Base-by-base conservation (phyloP, 2,113 vertebrate species). In the Platichthys stellatus region DNA sequence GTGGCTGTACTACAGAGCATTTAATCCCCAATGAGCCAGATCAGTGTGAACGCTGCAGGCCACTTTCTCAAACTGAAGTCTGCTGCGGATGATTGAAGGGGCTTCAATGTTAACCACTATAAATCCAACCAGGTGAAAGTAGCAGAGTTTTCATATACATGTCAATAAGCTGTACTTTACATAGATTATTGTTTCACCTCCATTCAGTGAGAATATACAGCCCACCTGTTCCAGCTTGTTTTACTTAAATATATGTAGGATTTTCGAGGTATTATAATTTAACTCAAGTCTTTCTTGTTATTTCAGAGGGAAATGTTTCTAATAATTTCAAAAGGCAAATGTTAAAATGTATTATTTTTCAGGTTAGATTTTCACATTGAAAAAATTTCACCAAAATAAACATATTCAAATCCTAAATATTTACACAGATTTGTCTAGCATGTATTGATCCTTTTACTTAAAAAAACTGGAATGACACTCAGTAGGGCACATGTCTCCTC, bases 31-130 rank as follows among this genome's bases (percentile, higher is more conserved):
- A 9, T 64, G 61, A 73, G 64, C 40, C 57, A 21, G 62, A 58
- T 69, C 59, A 74, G 61, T 40, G 47, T 59, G 53, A 70, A 51
- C 56, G 61, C 79, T 76, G 69, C 79, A 76, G 82, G 62, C 69
- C 60, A 40, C 51, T 9, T 57, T 67, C 58, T 71, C 60, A 58
- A 72, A 72, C 18, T 28, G 9, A 23, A 49, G 15, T 18, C 70
- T 57, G 18, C 40, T 9, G 68, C 62, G 62, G 54, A 78, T 59
- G 57, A 35, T 38, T 58, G 23, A 28, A 61, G 45, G 31, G 26
- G 49, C 43, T 58, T 28, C 7, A 2, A 9, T 51, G 20, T 26
- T 65, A 49, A 49, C 6, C 18, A 18, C 21, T 54, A 0, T 69
- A 43, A 70, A 69, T 23, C 31, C 60, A 49, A 20, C 12, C 15